phyloP scores from a whole-genome alignment of 2,888 invertebrate genomes.

The Caenorhabditis macrosperma region DNA sequence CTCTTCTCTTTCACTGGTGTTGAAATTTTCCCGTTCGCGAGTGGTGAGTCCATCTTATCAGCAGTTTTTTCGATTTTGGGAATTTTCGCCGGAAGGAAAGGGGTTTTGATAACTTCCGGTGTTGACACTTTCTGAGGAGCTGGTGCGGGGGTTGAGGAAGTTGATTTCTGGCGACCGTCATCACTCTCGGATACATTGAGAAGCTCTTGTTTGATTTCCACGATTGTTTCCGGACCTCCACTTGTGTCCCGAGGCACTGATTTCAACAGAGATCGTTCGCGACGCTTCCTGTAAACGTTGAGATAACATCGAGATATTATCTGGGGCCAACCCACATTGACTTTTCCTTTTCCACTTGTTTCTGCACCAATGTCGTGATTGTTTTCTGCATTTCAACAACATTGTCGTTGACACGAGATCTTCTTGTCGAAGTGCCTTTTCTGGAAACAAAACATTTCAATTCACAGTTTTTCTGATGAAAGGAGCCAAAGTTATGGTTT shows the following conservation, averaged over 20 bases:
- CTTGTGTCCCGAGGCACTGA: conserved; percentile 27
- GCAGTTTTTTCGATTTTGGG: background rate
- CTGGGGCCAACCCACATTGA: conserved; percentile 29
- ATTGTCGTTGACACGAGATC: conserved; percentile 96
- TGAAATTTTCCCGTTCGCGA: too few species aligned
- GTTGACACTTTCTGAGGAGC: background rate
- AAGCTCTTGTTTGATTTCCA: conserved; percentile 6
- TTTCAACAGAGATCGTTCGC: conserved; percentile 33
- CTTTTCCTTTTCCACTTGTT: conserved; percentile 68
- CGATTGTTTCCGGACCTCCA: background rate
- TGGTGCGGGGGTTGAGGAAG: background rate
- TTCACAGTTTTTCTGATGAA: conserved; percentile 5
- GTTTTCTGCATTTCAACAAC: conserved; percentile 90
- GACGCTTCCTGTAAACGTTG: conserved; percentile 29
- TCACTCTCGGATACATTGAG: background rate
- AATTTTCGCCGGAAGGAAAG: too few species aligned
- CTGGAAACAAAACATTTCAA: conserved; percentile 52
- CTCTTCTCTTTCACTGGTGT: background rate
- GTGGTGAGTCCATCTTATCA: too few species aligned
- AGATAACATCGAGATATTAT: conserved; percentile 11
- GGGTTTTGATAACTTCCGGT: background rate
- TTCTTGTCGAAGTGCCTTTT: conserved; percentile 90
- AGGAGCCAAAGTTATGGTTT: background rate
- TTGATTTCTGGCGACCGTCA: background rate
- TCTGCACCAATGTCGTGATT: conserved; percentile 85